phyloP scores from a whole-genome alignment of 2,888 invertebrate genomes.

The Spicauda simplicius region DNA sequence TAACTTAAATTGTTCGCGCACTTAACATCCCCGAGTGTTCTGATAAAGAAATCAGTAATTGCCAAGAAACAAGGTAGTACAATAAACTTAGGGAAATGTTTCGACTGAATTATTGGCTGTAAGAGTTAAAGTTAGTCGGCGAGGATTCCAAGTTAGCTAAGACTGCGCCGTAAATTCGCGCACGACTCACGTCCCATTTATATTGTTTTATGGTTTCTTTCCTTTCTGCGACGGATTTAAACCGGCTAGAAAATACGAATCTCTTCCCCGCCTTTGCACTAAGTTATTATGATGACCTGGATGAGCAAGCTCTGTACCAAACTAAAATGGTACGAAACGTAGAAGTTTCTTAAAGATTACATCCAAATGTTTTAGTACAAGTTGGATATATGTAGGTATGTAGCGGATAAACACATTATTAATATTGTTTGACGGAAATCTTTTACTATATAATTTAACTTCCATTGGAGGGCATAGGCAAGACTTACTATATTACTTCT shows the following conservation, averaged over 20 bases:
- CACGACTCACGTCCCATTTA: slow-evolving; percentile 72
- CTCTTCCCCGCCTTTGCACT: not conserved
- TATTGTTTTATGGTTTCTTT: slow-evolving; percentile 78
- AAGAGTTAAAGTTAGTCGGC: slow-evolving; percentile 59
- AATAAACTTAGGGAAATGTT: slow-evolving; percentile 29
- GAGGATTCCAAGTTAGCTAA: slow-evolving; percentile 44
- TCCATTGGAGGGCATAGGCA: too few relatives aligned
- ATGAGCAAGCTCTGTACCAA: not conserved
- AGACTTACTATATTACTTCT: too few relatives aligned
- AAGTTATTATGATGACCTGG: not conserved
- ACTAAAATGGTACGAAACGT: not conserved
- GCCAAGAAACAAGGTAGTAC: slow-evolving; percentile 11
- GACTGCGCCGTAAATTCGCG: slow-evolving; percentile 48
- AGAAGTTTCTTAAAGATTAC: not conserved
- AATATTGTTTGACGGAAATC: too few relatives aligned
- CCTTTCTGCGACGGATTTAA: slow-evolving; percentile 61
- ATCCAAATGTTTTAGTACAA: too few relatives aligned
- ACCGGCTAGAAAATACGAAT: slow-evolving; percentile 59
- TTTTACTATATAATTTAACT: too few relatives aligned
- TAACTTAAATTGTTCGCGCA: too few relatives aligned
- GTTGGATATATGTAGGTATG: too few relatives aligned
- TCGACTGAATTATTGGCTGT: slow-evolving; percentile 37
- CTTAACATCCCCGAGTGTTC: not conserved
- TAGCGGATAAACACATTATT: too few relatives aligned
- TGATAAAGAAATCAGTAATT: not conserved